A percentile compares a stretch with the other conserved stretches of the same genome.
Conservation (phyloP, 2,888 invertebrate genomes). For the Metallyticus violacea region DNA sequence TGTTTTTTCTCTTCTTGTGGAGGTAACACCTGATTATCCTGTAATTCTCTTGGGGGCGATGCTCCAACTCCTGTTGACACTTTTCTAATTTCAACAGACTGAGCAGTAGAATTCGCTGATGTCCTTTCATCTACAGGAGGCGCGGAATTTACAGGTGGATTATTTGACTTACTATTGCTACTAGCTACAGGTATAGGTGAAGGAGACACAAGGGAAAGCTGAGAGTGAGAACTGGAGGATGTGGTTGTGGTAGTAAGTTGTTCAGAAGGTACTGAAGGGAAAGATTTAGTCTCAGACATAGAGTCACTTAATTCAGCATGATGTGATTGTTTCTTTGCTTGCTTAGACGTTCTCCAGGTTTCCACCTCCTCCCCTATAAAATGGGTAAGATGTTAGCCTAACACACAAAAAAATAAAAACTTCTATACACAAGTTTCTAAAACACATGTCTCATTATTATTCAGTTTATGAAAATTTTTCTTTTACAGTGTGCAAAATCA, state of each 20-base stretch:
- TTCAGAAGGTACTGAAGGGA: conserved; percentile 28
- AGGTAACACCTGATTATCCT: background rate
- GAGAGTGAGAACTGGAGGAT: conserved; percentile 30
- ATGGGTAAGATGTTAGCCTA: conserved; percentile 23
- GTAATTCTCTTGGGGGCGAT: conserved; percentile 56
- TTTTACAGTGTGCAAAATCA: background rate
- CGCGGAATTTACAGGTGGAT: background rate
- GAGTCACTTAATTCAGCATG: conserved; percentile 29
- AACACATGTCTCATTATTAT: background rate
- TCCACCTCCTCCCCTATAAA: conserved; percentile 30
- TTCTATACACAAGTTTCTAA: background rate
- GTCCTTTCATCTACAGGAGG: conserved; percentile 6
- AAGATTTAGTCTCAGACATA: conserved; percentile 30
- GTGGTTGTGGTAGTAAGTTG: conserved; percentile 6
- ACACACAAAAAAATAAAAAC: background rate
- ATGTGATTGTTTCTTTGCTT: conserved; percentile 3
- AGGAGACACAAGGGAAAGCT: conserved; percentile 23
- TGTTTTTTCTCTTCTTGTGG: background rate
- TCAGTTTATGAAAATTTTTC: background rate
- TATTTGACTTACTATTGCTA: background rate
- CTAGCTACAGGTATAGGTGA: conserved; percentile 20
- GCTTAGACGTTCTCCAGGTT: conserved; percentile 16
- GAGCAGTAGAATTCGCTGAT: background rate
- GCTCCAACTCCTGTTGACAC: conserved; percentile 62
- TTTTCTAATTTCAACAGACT: conserved; percentile 36